Evolutionary conservation across 2,888 invertebrate genomes (phyloP).

Genomic region (Syrphus vitripennis): DNA sequence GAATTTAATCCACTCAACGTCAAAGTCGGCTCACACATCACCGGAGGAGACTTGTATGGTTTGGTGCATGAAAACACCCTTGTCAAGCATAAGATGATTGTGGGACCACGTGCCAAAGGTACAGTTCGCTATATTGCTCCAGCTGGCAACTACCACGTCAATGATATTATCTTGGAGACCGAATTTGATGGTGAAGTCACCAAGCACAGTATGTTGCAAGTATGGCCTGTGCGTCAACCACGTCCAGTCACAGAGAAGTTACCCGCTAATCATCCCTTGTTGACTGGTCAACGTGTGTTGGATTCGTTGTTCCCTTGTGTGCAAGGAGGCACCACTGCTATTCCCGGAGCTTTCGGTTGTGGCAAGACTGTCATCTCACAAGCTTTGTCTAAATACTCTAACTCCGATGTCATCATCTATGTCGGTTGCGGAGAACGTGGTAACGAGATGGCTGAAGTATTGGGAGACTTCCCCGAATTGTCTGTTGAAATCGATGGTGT

Average conservation of each 20-base stretch:
- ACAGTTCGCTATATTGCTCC: constrained; percentile 98
- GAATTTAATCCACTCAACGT: constrained; percentile 94
- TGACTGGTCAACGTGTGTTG: constrained; percentile 98
- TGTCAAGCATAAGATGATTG: constrained; percentile 97
- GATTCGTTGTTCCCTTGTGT: constrained; percentile 99
- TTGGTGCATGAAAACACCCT: constrained; percentile 98
- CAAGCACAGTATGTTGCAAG: constrained; percentile 98
- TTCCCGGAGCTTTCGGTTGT: constrained; percentile 99
- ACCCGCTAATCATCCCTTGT: constrained; percentile 98
- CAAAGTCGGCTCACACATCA: constrained; percentile 98
- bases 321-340: constrained; percentile 99
- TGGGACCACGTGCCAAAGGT: constrained; percentile 97
- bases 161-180: constrained; percentile 97
- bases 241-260: constrained; percentile 98
- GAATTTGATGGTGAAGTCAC: constrained; percentile 98
- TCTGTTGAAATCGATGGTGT: constrained; percentile 98
- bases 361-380: constrained; percentile 99
- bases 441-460: constrained; percentile 99
- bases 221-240: constrained; percentile 99
- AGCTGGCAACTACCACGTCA: constrained; percentile 95
- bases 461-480: constrained; percentile 99
- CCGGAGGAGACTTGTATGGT: constrained; percentile 98
- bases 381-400: constrained; percentile 99
- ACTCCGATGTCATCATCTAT: constrained; percentile 99
- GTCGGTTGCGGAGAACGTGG: constrained; percentile 99